Evolutionary conservation across 2,113 vertebrate species (phyloP).

Genomic region (Sturnira hondurensis): DNA sequence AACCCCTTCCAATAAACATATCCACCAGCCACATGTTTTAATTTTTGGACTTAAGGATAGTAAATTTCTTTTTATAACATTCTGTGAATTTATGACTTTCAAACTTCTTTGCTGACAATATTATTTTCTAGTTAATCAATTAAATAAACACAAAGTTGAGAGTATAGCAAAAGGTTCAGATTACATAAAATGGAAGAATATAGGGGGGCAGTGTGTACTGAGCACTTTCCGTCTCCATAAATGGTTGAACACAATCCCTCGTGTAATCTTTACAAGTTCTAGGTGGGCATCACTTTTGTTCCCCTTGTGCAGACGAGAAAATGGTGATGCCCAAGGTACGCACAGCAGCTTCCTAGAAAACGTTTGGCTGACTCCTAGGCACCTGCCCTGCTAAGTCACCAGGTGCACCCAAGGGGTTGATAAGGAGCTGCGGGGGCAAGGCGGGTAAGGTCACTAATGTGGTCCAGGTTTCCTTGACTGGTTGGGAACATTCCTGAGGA

Average conservation of each 20-base stretch:
- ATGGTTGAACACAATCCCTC: neutral
- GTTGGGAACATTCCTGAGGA: rapidly evolving
- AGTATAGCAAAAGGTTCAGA: rapidly evolving
- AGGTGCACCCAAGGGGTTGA: neutral
- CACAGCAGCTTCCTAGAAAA: neutral
- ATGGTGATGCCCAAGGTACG: neutral
- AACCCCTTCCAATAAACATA: neutral
- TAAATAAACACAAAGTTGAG: neutral
- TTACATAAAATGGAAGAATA: too few species aligned
- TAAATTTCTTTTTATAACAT: neutral
- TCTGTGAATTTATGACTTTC: neutral
- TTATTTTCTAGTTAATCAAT: neutral
- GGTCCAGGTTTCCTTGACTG: neutral
- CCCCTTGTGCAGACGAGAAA: neutral
- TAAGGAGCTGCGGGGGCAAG: rapidly evolving
- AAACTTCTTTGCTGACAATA: neutral
- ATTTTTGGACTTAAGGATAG: neutral
- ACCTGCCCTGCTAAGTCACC: neutral
- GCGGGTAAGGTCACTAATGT: neutral
- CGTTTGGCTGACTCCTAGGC: neutral
- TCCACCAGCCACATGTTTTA: neutral
- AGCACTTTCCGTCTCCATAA: rapidly evolving
- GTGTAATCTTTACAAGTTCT: neutral
- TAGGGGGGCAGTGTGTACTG: rapidly evolving
- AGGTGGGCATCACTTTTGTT: too few species aligned